Evolutionary conservation across 2,888 invertebrate species (phyloP).

Genomic region (Polylopha cassiicola): DNA sequence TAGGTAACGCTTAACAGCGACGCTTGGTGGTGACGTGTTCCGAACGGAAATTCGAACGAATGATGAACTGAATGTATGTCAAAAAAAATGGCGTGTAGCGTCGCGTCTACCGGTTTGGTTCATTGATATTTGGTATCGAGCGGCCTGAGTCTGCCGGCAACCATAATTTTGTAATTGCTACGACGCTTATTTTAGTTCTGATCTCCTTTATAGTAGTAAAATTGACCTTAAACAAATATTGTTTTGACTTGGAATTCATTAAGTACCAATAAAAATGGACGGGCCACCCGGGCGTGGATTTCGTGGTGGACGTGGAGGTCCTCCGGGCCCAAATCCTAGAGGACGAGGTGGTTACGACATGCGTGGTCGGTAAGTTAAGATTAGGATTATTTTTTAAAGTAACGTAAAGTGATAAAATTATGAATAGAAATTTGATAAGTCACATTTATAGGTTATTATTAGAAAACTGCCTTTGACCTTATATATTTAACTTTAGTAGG

Average conservation of each 20-base stretch:
- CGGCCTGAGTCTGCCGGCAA: too few species aligned
- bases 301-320: slow-evolving; percentile 66
- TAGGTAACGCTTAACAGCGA: too few species aligned
- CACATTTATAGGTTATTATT: too few species aligned
- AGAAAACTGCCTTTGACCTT: too few species aligned
- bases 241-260: background rate
- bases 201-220: too few species aligned
- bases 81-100: slow-evolving; percentile 8
- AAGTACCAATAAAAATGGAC: slow-evolving; percentile 38
- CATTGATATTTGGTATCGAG: too few species aligned
- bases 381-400: slow-evolving; percentile 2
- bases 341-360: slow-evolving; percentile 68
- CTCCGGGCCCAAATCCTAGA: slow-evolving; percentile 52
- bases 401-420: too few species aligned
- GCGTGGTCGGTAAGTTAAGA: slow-evolving; percentile 59
- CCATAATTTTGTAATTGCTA: too few species aligned
- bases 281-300: slow-evolving; percentile 60
- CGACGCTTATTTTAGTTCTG: too few species aligned
- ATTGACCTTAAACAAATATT: too few species aligned
- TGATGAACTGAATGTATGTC: background rate
- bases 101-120: background rate
- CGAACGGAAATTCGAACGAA: slow-evolving; percentile 1
- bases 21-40: slow-evolving; percentile 2
- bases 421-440: background rate
- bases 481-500: too few species aligned